Base-by-base conservation (phyloP, 2,797 vertebrate species). In the Hyperoplus immaculatus region DNA sequence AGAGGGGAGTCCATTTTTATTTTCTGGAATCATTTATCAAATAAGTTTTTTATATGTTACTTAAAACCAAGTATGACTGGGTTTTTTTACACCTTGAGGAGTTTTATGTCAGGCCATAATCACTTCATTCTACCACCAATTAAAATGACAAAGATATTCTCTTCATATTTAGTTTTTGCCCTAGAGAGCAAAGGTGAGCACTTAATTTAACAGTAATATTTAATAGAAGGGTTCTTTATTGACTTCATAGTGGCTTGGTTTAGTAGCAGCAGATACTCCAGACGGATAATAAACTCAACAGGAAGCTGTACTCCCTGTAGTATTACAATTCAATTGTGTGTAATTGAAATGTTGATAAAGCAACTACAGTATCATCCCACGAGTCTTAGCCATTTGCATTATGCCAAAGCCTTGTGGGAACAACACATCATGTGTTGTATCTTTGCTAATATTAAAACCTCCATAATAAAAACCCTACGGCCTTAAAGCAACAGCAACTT, bases 11-110 rank as follows among this genome's bases (percentile, higher is more conserved):
- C 41, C 1, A 6, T 64, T 78, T 73, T 65, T 41, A 29, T 29
- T 58, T 63, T 5, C 62, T 76, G 51, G 61, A 61, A 65, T 46
- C 57, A 55, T 70, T 29, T 61, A 6, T 69, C 12, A 54, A 51
- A 59, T 6, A 45, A 13, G 21, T 67, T 80, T 65, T 53, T 77
- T 54, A 47, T 7, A 14, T 42, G 47, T 38, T 16, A 21, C 72
- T 69, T 57, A 42, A 72, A 72, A 64, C n/a, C 9, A 55, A 0
- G 5, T 41, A 43, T 58, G 49, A 70, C 10, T 15, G 53, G 29
- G 0, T 4, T 2, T 18, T 65, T 41, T 41, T 29, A 53, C 12
- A 36, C 60, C 39, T 45, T 0, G 2, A 46, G 8, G 56, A 57
- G 59, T 5, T 46, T 0, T 4, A 59, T 45, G 50, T 75, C 9